A percentile compares a stretch with the other conserved stretches of the same genome.
phyloP scores from a whole-genome alignment of 2,797 vertebrate genomes.

The Girardinus metallicus region DNA sequence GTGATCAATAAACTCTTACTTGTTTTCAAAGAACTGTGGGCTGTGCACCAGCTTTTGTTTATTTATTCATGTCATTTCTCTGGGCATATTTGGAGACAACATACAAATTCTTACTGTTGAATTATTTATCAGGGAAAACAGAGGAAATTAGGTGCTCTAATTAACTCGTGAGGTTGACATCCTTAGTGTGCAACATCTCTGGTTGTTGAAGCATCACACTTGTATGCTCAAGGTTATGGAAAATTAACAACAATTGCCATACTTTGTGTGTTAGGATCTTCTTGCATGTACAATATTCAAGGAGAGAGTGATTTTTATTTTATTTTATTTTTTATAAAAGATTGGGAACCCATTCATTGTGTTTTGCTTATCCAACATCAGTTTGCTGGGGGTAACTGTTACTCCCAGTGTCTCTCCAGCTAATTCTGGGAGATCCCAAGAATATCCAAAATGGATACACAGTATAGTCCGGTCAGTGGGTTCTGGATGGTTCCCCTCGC shows the following conservation, averaged over 20 bases:
- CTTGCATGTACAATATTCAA: not conserved
- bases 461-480: not conserved
- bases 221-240: slow-evolving; percentile 5
- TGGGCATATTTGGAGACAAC: slow-evolving; percentile 19
- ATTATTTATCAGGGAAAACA: slow-evolving; percentile 26
- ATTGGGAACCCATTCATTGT: not conserved
- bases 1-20: slow-evolving; percentile 42
- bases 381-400: not conserved
- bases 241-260: slow-evolving; percentile 10
- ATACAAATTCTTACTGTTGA: slow-evolving; percentile 4
- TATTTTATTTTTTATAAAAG: not conserved
- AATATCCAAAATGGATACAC: not conserved
- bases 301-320: not conserved
- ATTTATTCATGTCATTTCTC: slow-evolving; percentile 26
- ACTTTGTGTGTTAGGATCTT: not conserved
- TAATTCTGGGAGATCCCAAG: not conserved
- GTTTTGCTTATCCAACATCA: not conserved
- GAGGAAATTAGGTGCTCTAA: slow-evolving; percentile 27
- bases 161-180: slow-evolving; percentile 34
- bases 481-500: not conserved
- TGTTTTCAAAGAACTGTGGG: slow-evolving; percentile 29
- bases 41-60: slow-evolving; percentile 26
- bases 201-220: not conserved
- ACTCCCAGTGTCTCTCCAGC: not conserved
- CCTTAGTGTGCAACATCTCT: slow-evolving; percentile 13